Evolutionary conservation across 2,797 vertebrate genomes (phyloP).

Genomic region (Buphagus erythrorhynchus): DNA sequence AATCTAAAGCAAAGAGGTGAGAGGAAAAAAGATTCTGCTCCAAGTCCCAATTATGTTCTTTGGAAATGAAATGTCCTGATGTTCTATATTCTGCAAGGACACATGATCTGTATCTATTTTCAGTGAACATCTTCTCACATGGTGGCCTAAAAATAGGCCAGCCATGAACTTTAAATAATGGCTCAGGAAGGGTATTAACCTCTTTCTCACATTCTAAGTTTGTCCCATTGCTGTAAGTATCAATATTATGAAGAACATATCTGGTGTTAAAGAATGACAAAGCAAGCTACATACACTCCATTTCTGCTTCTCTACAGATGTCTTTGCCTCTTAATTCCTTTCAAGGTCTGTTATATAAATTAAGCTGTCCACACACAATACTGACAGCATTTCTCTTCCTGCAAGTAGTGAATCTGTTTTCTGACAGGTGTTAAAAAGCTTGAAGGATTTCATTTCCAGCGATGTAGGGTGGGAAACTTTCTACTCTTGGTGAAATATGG

Average conservation of each 20-base stretch:
- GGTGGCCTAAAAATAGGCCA: constrained; percentile 78
- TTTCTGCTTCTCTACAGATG: neutral
- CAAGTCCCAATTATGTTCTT: constrained; percentile 65
- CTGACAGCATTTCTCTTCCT: neutral
- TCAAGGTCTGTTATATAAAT: neutral
- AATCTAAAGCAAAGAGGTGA: constrained; percentile 62
- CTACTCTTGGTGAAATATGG: neutral
- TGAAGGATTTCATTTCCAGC: neutral
- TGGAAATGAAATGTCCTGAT: constrained; percentile 75
- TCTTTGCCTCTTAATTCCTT: neutral
- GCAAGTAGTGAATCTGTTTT: neutral
- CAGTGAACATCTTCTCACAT: constrained; percentile 72
- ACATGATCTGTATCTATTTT: constrained; percentile 81
- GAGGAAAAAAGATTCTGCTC: constrained; percentile 54
- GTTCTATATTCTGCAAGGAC: constrained; percentile 75
- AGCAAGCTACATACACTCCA: neutral
- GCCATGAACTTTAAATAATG: constrained; percentile 79
- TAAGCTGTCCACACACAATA: neutral
- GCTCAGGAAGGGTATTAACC: constrained; percentile 76
- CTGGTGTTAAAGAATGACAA: constrained; percentile 8
- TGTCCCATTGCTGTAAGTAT: constrained; percentile 41
- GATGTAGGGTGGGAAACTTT: neutral
- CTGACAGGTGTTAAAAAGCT: neutral
- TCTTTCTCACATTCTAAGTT: constrained; percentile 72
- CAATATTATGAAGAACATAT: constrained; percentile 32